Conservation (phyloP, 92 coral and sea anemone genomes). For the Zoanthus gigantus region DNA sequence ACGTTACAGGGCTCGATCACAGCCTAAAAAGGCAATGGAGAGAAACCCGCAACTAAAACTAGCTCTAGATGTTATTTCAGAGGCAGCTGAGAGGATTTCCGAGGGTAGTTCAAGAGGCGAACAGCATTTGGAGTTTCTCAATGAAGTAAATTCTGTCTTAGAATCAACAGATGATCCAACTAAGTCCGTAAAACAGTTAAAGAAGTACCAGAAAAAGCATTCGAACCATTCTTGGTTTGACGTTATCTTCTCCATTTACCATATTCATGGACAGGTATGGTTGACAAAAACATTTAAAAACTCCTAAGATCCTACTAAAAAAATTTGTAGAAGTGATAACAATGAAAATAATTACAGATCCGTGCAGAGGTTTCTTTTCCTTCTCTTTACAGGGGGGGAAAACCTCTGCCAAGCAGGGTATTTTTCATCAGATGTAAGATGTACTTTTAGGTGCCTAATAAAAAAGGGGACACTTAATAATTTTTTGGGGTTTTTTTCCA, state of each 20-base stretch:
- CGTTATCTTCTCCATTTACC: background rate
- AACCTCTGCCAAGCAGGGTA: too few relatives aligned
- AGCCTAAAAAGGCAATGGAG: background rate
- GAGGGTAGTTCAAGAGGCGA: background rate
- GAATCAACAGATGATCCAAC: background rate
- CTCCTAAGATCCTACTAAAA: too few relatives aligned
- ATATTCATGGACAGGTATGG: conserved; percentile 25
- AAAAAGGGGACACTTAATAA: too few relatives aligned
- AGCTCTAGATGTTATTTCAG: background rate
- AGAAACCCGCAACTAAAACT: background rate
- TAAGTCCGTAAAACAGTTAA: background rate
- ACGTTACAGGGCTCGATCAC: background rate
- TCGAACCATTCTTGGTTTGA: conserved; percentile 22
- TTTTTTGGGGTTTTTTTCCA: too few relatives aligned
- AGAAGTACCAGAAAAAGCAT: background rate
- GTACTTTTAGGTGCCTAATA: too few relatives aligned
- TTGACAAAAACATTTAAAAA: background rate
- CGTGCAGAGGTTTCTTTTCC: too few relatives aligned
- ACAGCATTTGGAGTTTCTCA: background rate
- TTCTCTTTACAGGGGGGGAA: too few relatives aligned
- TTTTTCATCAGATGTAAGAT: too few relatives aligned
- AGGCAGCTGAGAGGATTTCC: background rate
- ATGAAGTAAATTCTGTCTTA: background rate
- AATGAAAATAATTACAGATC: too few relatives aligned
- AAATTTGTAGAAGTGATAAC: too few relatives aligned